Evolutionary conservation across 2,113 vertebrate species (phyloP).

Genomic region (Callaeas wilsoni): DNA sequence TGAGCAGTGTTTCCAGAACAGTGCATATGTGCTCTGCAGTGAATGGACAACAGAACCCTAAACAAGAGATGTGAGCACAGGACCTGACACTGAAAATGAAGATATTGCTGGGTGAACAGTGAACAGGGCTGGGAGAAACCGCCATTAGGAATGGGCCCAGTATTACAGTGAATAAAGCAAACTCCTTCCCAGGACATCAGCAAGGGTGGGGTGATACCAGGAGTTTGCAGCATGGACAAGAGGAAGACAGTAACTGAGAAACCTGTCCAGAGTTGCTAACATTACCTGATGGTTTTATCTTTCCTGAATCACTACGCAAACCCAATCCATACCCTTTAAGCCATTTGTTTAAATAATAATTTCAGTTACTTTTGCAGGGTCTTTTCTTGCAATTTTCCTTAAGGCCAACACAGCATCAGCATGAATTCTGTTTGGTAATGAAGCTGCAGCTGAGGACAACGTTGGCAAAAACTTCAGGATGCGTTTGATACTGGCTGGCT

Average conservation of each 20-base stretch:
- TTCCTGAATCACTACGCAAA: not conserved
- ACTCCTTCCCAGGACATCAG: not conserved
- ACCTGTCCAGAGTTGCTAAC: not conserved
- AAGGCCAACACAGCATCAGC: conserved; percentile 78
- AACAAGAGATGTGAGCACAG: not conserved
- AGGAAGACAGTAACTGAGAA: not conserved
- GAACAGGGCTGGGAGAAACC: not conserved
- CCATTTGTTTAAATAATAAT: not conserved
- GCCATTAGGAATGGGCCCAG: not conserved
- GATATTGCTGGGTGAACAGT: not conserved
- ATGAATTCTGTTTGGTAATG: conserved; percentile 71
- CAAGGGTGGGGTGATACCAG: not conserved
- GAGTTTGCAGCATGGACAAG: not conserved
- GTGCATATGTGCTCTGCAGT: not conserved
- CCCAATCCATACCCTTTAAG: not conserved
- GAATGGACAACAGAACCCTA: not conserved
- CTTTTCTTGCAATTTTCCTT: conserved; percentile 77
- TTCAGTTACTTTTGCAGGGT: conserved; percentile 74
- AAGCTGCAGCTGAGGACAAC: conserved; percentile 63
- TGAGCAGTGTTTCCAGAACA: not conserved
- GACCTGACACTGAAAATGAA: not conserved
- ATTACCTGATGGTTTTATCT: not conserved
- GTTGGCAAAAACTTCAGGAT: conserved; percentile 82
- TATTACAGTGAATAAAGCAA: not conserved
- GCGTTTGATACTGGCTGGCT: conserved; percentile 80